Evolutionary conservation across 37 sponge, comb jelly and placozoan species (phyloP).

Genomic region (Hormiphora californensis): DNA sequence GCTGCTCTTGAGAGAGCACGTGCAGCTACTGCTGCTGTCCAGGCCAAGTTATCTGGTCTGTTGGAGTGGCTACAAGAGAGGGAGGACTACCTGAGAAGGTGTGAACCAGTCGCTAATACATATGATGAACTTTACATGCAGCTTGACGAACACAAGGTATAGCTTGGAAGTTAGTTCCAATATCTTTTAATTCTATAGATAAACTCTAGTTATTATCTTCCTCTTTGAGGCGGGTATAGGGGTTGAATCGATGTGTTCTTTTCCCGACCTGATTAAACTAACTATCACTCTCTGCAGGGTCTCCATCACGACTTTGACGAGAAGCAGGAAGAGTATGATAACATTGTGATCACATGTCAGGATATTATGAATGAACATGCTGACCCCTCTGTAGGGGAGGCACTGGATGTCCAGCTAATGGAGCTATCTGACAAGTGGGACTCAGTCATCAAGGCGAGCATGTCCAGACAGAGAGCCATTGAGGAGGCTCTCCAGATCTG

Average conservation of each 20-base stretch:
- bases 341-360: slow-evolving; percentile 58
- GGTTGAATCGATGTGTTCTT: not conserved
- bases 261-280: not conserved
- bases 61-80: slow-evolving; percentile 63
- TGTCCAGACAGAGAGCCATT: slow-evolving; percentile 53
- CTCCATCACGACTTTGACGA: slow-evolving; percentile 58
- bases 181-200: not conserved
- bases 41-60: slow-evolving; percentile 55
- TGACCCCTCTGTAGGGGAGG: slow-evolving; percentile 64
- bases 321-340: slow-evolving; percentile 64
- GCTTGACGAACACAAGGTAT: slow-evolving; percentile 71
- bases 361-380: slow-evolving; percentile 62
- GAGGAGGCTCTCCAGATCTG: slow-evolving; percentile 61
- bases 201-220: not conserved
- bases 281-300: slow-evolving; percentile 50
- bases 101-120: slow-evolving; percentile 63
- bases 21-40: slow-evolving; percentile 59
- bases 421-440: slow-evolving; percentile 55
- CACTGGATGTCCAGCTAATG: slow-evolving; percentile 62
- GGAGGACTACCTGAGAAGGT: slow-evolving; percentile 54
- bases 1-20: not conserved
- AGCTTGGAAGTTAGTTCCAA: not conserved
- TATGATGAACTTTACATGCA: slow-evolving; percentile 63
- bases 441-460: slow-evolving; percentile 35
- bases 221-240: not conserved